Base-by-base conservation (phyloP, 1,140 invertebrate genomes). In the Diploscapter pachys region DNA sequence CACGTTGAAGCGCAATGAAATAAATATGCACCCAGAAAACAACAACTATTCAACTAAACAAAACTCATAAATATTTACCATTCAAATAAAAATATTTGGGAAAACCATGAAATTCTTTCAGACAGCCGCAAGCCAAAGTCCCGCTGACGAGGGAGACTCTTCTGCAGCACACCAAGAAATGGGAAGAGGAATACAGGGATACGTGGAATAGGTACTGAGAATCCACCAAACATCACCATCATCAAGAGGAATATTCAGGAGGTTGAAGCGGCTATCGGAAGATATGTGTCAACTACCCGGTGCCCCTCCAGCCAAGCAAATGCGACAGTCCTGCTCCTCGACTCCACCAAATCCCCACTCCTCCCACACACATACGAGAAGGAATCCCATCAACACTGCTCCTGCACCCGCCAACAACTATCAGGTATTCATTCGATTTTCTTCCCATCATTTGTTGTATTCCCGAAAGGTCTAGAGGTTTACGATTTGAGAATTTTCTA, bases 111-210 rank as follows among this genome's bases (percentile, higher is more conserved):
- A 31, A 31, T 1, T 31, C 31, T 63, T 68, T 78, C 59, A 73
- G 69, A 4, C 31, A 71, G 53, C 52, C 72, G 6, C 63, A 54
- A 6, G 52, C 70, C 5, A 54, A 71, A 5, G 51, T 71, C 5
- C 80, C 79, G 13, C 54, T 83, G 63, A 84, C 83, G 2, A 55
- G 78, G 55, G 83, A 84, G 72, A 64, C 83, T 5, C 80, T 84
- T 9, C 61, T 71, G 48, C 63, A 78, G 61, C 84, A 85, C 76
- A 80, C 83, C 56, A 70, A 73, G n/a, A 55, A 72, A 50, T 84
- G 74, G 61, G 80, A 84, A 69, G 74, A 77, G 13, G 80, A 83
- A 59, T 82, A 73, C 66, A 79, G 72, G 62, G 78, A 79, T 51
- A 78, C 72, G 3, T 83, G 82, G 82, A 72, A 65, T 31, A 31